These are phyloP conservation scores for Melanotus villosus DNA, from an alignment of 2,888 invertebrate genomes.

Conservation along the genomic window DNA sequence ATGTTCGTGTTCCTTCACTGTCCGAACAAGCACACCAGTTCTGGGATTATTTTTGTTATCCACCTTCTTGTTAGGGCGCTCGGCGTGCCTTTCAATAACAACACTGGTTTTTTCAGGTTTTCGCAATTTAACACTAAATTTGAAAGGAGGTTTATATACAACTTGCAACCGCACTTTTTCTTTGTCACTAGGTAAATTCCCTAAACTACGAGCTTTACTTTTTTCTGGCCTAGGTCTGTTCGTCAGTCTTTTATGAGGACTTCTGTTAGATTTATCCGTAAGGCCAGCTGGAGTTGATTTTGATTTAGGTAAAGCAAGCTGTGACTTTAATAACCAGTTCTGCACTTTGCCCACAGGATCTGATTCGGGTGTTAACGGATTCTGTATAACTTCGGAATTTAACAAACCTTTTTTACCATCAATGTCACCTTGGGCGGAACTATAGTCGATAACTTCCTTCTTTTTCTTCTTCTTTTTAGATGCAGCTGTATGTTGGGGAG, in stretches of 20 bases:
- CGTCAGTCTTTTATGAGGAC: constrained; percentile 68
- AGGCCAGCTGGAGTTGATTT: constrained; percentile 87
- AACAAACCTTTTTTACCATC: constrained; percentile 70
- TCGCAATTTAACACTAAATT: constrained; percentile 85
- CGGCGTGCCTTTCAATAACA: constrained; percentile 73
- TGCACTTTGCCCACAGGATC: constrained; percentile 85
- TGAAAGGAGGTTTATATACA: constrained; percentile 90
- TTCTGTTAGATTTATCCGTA: constrained; percentile 72
- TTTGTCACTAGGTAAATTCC: constrained; percentile 74
- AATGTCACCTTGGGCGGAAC: constrained; percentile 76
- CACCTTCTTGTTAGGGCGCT: constrained; percentile 60
- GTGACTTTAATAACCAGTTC: constrained; percentile 86
- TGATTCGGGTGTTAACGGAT: constrained; percentile 65
- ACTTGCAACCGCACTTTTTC: constrained; percentile 86
- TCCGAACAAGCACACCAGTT: constrained; percentile 70
- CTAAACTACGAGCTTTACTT: constrained; percentile 77
- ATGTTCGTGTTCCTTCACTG: constrained; percentile 57
- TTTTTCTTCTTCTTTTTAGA: constrained; percentile 75
- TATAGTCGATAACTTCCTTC: constrained; percentile 86
- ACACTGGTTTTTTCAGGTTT: constrained; percentile 79
- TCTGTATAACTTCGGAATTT: constrained; percentile 67
- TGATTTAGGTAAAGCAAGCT: constrained; percentile 81
- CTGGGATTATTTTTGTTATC: constrained; percentile 58
- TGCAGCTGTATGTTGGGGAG: constrained; percentile 61
- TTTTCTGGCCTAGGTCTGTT: constrained; percentile 70